Base-by-base conservation (phyloP, 2,797 vertebrate genomes). In the Morus bassanus region DNA sequence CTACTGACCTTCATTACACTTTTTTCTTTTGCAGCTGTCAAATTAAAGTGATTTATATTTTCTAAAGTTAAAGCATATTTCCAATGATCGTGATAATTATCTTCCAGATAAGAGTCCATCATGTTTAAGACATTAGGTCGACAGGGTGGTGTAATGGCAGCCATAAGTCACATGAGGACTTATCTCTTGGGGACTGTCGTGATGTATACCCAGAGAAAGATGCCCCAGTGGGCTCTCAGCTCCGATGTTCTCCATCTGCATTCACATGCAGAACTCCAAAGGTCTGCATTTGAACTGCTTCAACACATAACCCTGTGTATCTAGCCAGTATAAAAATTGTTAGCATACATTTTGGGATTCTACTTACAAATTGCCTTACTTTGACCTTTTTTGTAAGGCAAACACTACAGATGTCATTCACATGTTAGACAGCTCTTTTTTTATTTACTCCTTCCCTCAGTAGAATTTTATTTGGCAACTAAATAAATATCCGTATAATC, bases 101-200 rank as follows among this genome's bases (percentile, higher is more conserved):
- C 92, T 95, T 67, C 86, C 85, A 81, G 81, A 22, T 50, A 51
- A 89, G 54, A 93, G 61, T 75, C 73, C 89, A 92, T 95, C 92
- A 92, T 30, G n/a, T 88, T 95, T 97, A 96, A 98, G 98, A 97
- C 97, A 92, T 97, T 97, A 98, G 97, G 97, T 98, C 97, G 97
- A 98, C 98, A 98, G 98, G 67, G 72, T 37, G 35, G 74, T 87
- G 85, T 53, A 37, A 89, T 74, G 89, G 88, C 89, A 95, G 92
- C 95, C 93, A 84, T 90, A 88, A 96, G 96, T 97, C 98, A 97
- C 98, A 98, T 89, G 45, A 67, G 89, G 79, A 76, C 51, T 77
- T 56, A 6, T 45, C 37, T 82, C 46, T 13, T 64, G 70, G 54
- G 70, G 27, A 35, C 57, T 46, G 3, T 12, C 41, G 64, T 30